Base-by-base conservation (phyloP, 1,140 invertebrate genomes). In the Zaprionus vittiger region DNA sequence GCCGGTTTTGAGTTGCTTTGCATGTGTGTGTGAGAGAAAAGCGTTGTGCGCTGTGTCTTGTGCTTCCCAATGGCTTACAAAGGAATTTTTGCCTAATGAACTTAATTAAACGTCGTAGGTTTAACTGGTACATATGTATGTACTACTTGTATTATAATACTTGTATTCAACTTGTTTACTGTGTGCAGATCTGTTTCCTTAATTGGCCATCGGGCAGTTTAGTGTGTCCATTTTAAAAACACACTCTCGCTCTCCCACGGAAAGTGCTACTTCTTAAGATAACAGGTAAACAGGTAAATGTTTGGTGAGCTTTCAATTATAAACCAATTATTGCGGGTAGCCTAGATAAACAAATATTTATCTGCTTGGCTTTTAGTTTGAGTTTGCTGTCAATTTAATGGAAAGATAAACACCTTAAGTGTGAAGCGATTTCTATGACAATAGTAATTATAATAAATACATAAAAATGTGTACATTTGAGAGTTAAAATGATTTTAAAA, bases 301-400 rank as follows among this genome's bases (percentile, higher is more conserved):
- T 86, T 77, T 80, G 47, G 37, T 41, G 41, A 73, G 77, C 59
- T 64, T 77, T 74, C 69, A 73, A 86, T 73, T 77, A 80, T 83
- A 57, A 77, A 66, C 72, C 80, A 87, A 86, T 86, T 87, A 83
- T 61, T 47, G 62, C 38, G 69, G 64, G 75, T 77, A 73, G 71
- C 57, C 11, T 61, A 73, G 61, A 63, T 75, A 60, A 31, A n/a
- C 49, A 55, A 90, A 89, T 89, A 89, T 90, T 89, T 77, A 57
- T 54, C 44, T 17, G 7, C n/a, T n/a, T 41, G 6, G 85, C 84
- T 89, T 84, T 89, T 84, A 89, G 71, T 72, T 20, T 24, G 9
- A 24, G 49, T 52, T 81, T 37, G 67, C 76, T 79, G 47, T 52
- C 61, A 44, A n/a, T 75, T 79, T 73, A 57, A 84, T 79, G 65